These are phyloP conservation scores for Drosophila pachea DNA, from an alignment of 1,140 invertebrate species.

Conservation along the genomic window DNA sequence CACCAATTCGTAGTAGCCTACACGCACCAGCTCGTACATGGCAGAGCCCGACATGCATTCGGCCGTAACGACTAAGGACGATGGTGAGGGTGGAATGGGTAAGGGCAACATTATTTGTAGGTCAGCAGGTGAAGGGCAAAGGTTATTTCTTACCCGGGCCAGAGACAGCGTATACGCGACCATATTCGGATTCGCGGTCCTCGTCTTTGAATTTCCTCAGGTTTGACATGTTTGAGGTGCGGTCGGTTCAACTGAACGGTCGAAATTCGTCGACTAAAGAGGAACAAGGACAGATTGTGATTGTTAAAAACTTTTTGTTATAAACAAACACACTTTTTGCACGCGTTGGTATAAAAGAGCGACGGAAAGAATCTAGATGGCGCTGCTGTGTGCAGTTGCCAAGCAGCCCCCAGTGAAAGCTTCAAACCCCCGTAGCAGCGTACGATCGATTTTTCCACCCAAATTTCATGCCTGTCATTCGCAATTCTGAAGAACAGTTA, in stretches of 20 bases:
- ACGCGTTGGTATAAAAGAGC: slow-evolving; percentile 22
- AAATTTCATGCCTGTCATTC: slow-evolving; percentile 50
- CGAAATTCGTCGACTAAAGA: slow-evolving; percentile 49
- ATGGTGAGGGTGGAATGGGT: not conserved
- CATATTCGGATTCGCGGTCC: slow-evolving; percentile 92
- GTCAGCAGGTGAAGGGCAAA: slow-evolving; percentile 53
- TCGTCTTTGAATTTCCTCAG: slow-evolving; percentile 89
- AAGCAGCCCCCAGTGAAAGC: slow-evolving; percentile 61
- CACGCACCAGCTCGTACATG: slow-evolving; percentile 99
- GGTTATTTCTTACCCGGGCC: slow-evolving; percentile 90
- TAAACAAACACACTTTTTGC: slow-evolving; percentile 67
- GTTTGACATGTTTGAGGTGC: slow-evolving; percentile 79
- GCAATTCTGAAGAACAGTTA: slow-evolving; percentile 17
- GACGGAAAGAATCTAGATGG: slow-evolving; percentile 50
- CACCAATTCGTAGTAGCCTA: slow-evolving; percentile 98
- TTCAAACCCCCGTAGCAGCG: slow-evolving; percentile 50
- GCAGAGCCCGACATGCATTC: slow-evolving; percentile 99
- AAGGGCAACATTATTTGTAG: slow-evolving; percentile 7
- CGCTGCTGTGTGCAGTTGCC: slow-evolving; percentile 48
- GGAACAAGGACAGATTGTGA: not conserved
- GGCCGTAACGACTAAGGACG: slow-evolving; percentile 93
- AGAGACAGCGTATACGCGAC: slow-evolving; percentile 97
- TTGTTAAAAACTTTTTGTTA: slow-evolving; percentile 25
- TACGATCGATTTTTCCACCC: slow-evolving; percentile 66
- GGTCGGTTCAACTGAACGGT: slow-evolving; percentile 52